These are phyloP conservation scores for Aphodius granarius DNA, from an alignment of 2,888 invertebrate genomes.

Conservation along the genomic window DNA sequence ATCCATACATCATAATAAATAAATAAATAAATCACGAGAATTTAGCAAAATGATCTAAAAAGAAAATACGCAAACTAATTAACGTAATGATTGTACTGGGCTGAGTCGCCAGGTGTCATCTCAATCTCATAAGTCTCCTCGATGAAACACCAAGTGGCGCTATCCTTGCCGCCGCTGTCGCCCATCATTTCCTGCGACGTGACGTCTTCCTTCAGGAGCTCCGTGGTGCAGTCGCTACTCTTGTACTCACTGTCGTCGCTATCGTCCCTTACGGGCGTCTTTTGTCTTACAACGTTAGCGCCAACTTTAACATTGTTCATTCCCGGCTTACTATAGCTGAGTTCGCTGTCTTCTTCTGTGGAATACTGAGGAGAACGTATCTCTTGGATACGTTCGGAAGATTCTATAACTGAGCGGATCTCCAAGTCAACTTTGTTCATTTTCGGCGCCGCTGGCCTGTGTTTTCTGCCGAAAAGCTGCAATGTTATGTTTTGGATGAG, in stretches of 20 bases:
- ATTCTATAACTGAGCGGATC: not conserved
- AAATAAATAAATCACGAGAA: not conserved
- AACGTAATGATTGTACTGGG: not conserved
- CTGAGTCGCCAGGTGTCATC: not conserved
- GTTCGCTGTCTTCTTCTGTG: not conserved
- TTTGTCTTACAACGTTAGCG: not conserved
- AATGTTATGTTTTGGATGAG: not conserved
- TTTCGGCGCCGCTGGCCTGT: not conserved
- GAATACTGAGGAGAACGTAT: not conserved
- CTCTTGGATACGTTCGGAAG: not conserved
- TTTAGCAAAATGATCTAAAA: not conserved
- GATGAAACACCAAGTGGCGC: not conserved
- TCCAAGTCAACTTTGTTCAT: not conserved
- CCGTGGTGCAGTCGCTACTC: not conserved
- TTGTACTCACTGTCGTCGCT: not conserved
- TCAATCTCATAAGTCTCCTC: conserved; percentile 4
- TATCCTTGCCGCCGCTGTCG: conserved; percentile 2
- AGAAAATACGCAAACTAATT: not conserved
- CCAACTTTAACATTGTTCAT: not conserved
- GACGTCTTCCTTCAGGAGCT: not conserved
- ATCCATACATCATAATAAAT: not conserved
- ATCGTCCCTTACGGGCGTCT: not conserved
- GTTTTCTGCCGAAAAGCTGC: not conserved
- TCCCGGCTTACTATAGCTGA: not conserved
- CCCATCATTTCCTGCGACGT: not conserved